Base-by-base conservation (phyloP, 1,140 invertebrate genomes). In the Caenorhabditis brenneri region DNA sequence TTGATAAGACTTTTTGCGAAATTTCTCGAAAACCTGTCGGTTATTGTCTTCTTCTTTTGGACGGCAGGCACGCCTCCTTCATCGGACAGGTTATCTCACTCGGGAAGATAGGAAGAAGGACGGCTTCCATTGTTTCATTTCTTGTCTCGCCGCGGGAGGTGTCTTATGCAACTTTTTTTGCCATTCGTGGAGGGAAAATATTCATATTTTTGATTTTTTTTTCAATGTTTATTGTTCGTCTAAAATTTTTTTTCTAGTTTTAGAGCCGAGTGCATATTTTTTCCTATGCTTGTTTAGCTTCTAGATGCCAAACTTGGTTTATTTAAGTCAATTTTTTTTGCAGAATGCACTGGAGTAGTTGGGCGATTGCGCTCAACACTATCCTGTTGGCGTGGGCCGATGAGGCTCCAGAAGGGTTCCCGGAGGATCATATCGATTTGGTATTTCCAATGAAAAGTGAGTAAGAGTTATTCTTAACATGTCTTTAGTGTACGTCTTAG, bases 371-470 rank as follows among this genome's bases (percentile, higher is more conserved):
- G 65, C 65, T 74, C 65, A 74, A 46, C 65, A 22, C 42, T 0
- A 12, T 74, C 3, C 19, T 24, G 19, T n/a, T 74, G 4, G n/a
- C 29, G 10, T 3, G 15, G 10, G 65, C 65, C 31, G 58, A 65
- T 22, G 31, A 36, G 19, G 65, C 65, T 74, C 65, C 65, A 10
- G 65, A 42, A 22, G 36, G 65, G 24, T 74, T 82, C 33, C 81
- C 81, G 31, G 55, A 46, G 15, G 81, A 82, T n/a, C 81, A 69
- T 60, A 36, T 46, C 1, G 81, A 82, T 33, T 46, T 74, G 55
- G 60, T 69, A 0, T 74, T 69, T 39, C 39, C 60, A 7, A 74
- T 27, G 39, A 82, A 74, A 82, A 46, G 81, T 82, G 39, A 12
- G 48, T 60, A 42, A n/a, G n/a, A n/a, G n/a, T n/a, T n/a, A n/a